Evolutionary conservation across 35 echinoderm and acorn worm genomes (phyloP), one percentile per base, ranked within the genome.

Genomic region (Eucidaris tribuloides): DNA sequence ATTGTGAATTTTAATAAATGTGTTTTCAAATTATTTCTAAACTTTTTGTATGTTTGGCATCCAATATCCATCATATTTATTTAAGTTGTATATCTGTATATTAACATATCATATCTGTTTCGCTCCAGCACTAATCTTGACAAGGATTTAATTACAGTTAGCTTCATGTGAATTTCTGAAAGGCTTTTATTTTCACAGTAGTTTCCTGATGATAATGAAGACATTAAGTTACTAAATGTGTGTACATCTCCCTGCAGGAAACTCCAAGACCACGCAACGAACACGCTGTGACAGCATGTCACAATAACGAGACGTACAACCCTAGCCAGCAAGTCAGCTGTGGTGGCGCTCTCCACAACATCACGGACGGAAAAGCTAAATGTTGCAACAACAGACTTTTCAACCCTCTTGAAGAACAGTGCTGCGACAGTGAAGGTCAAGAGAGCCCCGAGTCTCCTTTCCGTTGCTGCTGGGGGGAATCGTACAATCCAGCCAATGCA

Each of bases 381-480:
- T 74, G 68, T 44, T 74, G 68, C 34, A 3, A 3, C 24, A 19
- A 36, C 4, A n/a, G 44, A 3, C 68, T 44, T 14, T 35, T 74
- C 38, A 74, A 74, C 25, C 68, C 68, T 23, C 24, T 42, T 25
- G 68, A 19, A 17, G 9, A 74, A 36, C 68, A 14, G 38, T 74
- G 68, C n/a, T 74, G 68, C 18, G 25, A 19, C 18, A 22, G 25
- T 15, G 7, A 14, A 19, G 41, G 3, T 41, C n/a, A n/a, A n/a
- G n/a, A n/a, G n/a, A n/a, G n/a, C n/a, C n/a, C 44, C 68, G n/a
- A 9, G 13, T 74, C 68, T 41, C 68, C 68, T 24, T 74, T 74
- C 41, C 25, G 28, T 44, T 74, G 68, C 68, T 74, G 68, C 44
- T 33, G 68, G 2, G 37, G 61, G 37, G 61, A 64, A 6, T 15